phyloP scores from a whole-genome alignment of 2,888 invertebrate genomes.

The Bombylius major region DNA sequence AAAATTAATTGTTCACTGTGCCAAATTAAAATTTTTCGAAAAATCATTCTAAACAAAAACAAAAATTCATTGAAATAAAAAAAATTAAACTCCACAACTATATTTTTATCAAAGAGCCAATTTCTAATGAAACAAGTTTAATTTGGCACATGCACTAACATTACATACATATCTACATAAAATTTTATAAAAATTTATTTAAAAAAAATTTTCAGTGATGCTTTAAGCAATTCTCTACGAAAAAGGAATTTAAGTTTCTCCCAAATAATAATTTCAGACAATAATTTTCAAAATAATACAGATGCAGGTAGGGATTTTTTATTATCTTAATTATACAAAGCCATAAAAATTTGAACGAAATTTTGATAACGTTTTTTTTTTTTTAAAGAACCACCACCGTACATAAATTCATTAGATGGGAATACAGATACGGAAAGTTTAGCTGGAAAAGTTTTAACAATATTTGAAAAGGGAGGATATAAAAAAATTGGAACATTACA shows the following conservation, averaged over 20 bases:
- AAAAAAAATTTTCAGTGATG: conserved; percentile 42
- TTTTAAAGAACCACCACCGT: conserved; percentile 25
- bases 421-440: conserved; percentile 34
- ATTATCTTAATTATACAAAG: too few relatives aligned
- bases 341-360: not conserved
- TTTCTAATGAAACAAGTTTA: too few relatives aligned
- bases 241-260: conserved; percentile 44
- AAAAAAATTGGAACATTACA: conserved; percentile 27
- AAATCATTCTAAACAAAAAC: too few relatives aligned
- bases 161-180: too few relatives aligned
- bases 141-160: too few relatives aligned
- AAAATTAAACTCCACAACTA: too few relatives aligned
- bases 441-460: conserved; percentile 32
- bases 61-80: too few relatives aligned
- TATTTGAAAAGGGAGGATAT: conserved; percentile 25
- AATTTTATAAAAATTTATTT: too few relatives aligned
- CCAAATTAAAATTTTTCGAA: too few relatives aligned
- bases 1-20: not conserved
- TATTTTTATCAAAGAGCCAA: too few relatives aligned
- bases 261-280: conserved; percentile 34
- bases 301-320: conserved; percentile 24
- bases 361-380: not conserved
- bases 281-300: conserved; percentile 28
- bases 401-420: conserved; percentile 30
- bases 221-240: conserved; percentile 48